Base-by-base conservation (phyloP, 2,888 invertebrate species). In the Drosophila rellima region DNA sequence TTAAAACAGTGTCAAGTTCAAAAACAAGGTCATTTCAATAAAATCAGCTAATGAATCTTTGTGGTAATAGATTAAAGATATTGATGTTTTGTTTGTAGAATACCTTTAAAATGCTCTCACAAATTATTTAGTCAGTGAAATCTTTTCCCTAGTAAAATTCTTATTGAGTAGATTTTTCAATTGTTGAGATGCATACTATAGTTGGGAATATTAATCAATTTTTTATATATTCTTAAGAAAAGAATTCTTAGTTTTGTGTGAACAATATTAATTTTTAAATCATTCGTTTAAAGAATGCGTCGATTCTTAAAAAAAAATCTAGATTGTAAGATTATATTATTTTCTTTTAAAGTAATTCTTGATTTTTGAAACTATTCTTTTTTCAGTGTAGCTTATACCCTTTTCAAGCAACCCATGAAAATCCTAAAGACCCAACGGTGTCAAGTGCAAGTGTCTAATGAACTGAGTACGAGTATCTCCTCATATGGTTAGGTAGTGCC, bases 361-460 rank as follows among this genome's bases (percentile, higher is more conserved):
- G 26, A 7, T 7, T 1, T 26, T 26, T 26, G 26, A 7, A 26
- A 26, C 26, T 26, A 2, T 26, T 26, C 7, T 26, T 7, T 26
- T 26, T 7, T 26, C 7, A 7, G 7, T 26, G 7, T 26, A 26
- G 7, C 1, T 26, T 7, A 1, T 17, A 10, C 17, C 1, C 29
- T 31, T 11, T 10, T 10, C 20, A 5, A 13, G 2, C 33, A 45
- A 4, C 5, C 13, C 6, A n/a, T 13, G 13, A 18, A 17, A 13
- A 2, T 10, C 4, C n/a, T 48, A 48, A 10, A 20, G 23, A 11
- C 2, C 3, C 40, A 74, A 50, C 40, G 40, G 52, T 70, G 80
- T 74, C 88, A 84, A 86, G 88, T 88, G 82, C 71, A 72, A 57
- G 62, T 56, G 48, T 23, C 29, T 71, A 59, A 37, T 74, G 64